Percentiles rank a stretch among this genome's conserved stretches.
Evolutionary conservation across 1,140 invertebrate species (phyloP).

Genomic region (Oscheius sp.): DNA sequence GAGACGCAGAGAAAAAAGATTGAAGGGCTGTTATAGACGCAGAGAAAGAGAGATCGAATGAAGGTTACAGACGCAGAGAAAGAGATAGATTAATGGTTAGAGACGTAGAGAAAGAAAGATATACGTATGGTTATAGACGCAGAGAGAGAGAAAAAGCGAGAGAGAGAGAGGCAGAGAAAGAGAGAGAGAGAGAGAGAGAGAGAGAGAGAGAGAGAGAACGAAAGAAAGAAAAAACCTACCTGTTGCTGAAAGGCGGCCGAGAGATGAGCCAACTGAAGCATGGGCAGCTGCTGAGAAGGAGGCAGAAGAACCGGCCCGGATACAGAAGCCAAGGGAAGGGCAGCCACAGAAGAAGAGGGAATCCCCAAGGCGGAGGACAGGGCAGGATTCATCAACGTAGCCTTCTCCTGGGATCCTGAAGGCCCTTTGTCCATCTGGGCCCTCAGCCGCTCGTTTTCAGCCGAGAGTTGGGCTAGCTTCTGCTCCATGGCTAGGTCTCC

Average conservation of each 20-base stretch:
- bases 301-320: neutral
- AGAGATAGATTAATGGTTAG: no score
- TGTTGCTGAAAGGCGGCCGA: constrained; percentile 6
- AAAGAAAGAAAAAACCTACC: no score
- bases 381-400: neutral
- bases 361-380: neutral
- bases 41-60: no score
- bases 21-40: no score
- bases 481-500: constrained; percentile 60
- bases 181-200: no score
- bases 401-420: neutral
- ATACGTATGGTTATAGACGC: no score
- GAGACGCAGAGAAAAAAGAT: no score
- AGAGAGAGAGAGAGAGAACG: no score
- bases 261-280: constrained; percentile 8
- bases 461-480: constrained; percentile 25
- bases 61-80: no score
- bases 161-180: no score
- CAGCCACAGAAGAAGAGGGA: neutral
- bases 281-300: neutral
- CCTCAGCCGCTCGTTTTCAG: constrained; percentile 37
- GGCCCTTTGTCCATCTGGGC: constrained; percentile 18
- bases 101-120: no score
- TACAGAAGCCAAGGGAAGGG: neutral
- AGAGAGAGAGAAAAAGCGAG: no score